Base-by-base conservation (phyloP, 2,888 invertebrate species). In the Clanis bilineata region DNA sequence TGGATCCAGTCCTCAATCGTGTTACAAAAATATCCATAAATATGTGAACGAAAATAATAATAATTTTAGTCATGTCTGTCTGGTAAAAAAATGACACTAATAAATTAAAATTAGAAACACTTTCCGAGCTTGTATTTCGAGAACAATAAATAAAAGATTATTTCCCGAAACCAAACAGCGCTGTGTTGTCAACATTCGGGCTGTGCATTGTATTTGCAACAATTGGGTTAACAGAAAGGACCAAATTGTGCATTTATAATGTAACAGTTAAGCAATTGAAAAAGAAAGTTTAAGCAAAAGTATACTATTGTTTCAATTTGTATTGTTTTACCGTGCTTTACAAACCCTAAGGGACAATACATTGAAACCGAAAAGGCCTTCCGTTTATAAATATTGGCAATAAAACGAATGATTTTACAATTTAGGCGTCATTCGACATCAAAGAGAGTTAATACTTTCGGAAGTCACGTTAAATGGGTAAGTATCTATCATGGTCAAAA, bases 241-340 rank as follows among this genome's bases (percentile, higher is more conserved):
- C 51, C 51, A 32, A 51, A 32, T 51, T 32, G 51, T 32, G 51
- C 32, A 51, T 51, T 51, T 51, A 51, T 51, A 51, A 51, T 51
- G 51, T 51, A 51, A 51, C 51, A 51, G 63, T 64, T 56, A 67
- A 74, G 59, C 73, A 51, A 51, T 51, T 51, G 77, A 80, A 79
- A 80, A 70, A 74, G 80, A 80, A 80, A 80, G 78, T 73, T 66
- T 39, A 62, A 68, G 64, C 60, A 68, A 63, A 66, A 65, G 55
- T 64, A 60, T 62, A 65, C 59, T 62, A 65, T 67, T 72, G 63
- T 63, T 56, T 32, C 18, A 41, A 60, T 28, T 57, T 28, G 7
- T 65, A 65, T 79, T 74, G 70, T 73, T 73, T 71, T 62, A 68
- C 60, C 60, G 61, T 45, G 61, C 65, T 66, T 61, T 65, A 59